Evolutionary conservation across 2,888 invertebrate genomes (phyloP), one percentile per base, ranked within the genome.

Genomic region (Cacoxenus indagator): DNA sequence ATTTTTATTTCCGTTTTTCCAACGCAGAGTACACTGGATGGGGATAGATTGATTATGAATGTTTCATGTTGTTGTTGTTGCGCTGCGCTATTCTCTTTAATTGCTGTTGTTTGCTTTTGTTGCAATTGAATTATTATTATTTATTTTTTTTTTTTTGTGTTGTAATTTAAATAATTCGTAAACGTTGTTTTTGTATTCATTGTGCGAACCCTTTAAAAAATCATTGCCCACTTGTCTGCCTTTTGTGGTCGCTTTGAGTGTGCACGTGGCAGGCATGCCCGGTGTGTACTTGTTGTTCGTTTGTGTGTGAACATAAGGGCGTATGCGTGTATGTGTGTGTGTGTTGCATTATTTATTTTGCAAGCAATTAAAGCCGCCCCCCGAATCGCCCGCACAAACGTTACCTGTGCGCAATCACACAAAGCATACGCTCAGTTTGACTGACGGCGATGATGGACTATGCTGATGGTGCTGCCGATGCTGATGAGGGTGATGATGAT

Each of bases 231-330:
- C 51, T 51, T 51, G 51, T 51, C 51, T 51, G 51, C 19, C 51
- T 51, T 51, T 51, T 51, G 51, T 22, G 51, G 51, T 51, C 22
- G 51, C 51, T 51, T 51, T 51, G 37, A 37, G 37, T 11, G 51
- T 45, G 11, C 11, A n/a, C 45, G 2, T 4, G 45, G n/a, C 14
- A 45, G 14, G 45, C 11, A 9, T 17, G 17, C 11, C 4, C 45
- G n/a, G 11, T 37, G 11, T 11, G 11, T 11, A 5, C 37, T 37
- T 37, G 5, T 11, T 37, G 5, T 48, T 48, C 17, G 8, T 48
- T 14, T 48, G n/a, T 48, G 48, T n/a, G 6, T 17, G 19, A 2
- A n/a, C n/a, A n/a, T 48, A 1, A 1, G 11, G 4, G 19, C n/a
- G 37, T 37, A n/a, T n/a, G n/a, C n/a, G n/a, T 31, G 31, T 31